Evolutionary conservation across 2,113 vertebrate genomes (phyloP).

Genomic region (Channa argus): DNA sequence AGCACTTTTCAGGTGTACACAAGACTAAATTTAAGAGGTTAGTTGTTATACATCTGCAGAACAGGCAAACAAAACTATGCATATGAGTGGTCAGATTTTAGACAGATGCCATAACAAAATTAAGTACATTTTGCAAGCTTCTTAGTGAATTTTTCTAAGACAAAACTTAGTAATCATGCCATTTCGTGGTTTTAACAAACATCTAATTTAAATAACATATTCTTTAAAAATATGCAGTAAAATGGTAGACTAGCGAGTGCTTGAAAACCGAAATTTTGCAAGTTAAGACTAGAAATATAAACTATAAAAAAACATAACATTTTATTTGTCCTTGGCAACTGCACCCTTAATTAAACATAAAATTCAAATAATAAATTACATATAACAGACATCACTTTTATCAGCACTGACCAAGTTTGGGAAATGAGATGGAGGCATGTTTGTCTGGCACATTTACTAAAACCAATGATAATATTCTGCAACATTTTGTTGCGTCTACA

Average conservation of each 20-base stretch:
- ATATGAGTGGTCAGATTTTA: constrained; percentile 45
- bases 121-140: constrained; percentile 37
- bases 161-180: constrained; percentile 52
- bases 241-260: constrained; percentile 32
- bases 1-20: constrained; percentile 60
- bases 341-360: constrained; percentile 36
- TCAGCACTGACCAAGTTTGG: constrained; percentile 17
- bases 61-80: constrained; percentile 53
- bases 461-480: constrained; percentile 11
- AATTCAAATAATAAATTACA: constrained; percentile 41
- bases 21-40: constrained; percentile 34
- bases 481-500: background rate
- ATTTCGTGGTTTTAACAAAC: constrained; percentile 43
- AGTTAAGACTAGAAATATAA: constrained; percentile 41
- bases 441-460: constrained; percentile 30
- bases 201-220: constrained; percentile 46
- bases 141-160: constrained; percentile 39
- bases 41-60: constrained; percentile 38
- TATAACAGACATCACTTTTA: constrained; percentile 16
- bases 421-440: constrained; percentile 1
- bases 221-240: constrained; percentile 43
- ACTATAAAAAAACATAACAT: background rate
- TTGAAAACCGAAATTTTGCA: constrained; percentile 31
- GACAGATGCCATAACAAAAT: constrained; percentile 45
- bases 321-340: constrained; percentile 38